phyloP scores from a whole-genome alignment of 2,113 vertebrate species.

The Gallinago paraguaiae region DNA sequence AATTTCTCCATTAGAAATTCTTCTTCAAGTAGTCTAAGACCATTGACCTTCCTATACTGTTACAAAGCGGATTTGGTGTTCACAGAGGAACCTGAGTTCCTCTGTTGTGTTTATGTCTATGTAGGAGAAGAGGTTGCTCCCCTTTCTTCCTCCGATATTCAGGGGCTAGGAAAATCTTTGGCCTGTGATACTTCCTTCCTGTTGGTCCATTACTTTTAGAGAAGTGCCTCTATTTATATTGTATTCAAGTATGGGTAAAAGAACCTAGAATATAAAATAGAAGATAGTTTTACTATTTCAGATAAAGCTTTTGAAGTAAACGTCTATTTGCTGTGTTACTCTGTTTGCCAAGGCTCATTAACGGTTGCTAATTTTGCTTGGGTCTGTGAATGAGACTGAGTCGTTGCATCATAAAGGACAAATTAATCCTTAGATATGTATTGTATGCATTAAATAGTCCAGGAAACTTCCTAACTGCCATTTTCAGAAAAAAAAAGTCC shows the following conservation, averaged over 20 bases:
- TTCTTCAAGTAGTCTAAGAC: not conserved
- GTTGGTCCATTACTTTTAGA: not conserved
- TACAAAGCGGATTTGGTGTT: not conserved
- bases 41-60: not conserved
- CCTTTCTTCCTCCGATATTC: not conserved
- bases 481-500: not conserved
- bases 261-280: not conserved
- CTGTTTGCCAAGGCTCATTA: not conserved
- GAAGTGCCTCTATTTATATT: not conserved
- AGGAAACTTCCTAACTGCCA: not conserved
- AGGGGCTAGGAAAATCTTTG: not conserved
- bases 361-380: not conserved
- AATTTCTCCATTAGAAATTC: not conserved
- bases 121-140: not conserved
- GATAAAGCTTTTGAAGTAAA: not conserved
- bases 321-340: not conserved
- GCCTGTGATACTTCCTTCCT: not conserved
- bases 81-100: not conserved
- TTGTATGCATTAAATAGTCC: not conserved
- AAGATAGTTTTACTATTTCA: not conserved
- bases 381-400: not conserved
- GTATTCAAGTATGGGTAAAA: not conserved
- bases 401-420: not conserved
- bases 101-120: not conserved
- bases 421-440: not conserved